Evolutionary conservation across 2,797 vertebrate genomes (phyloP).

Genomic region (Knipowitschia caucasica): DNA sequence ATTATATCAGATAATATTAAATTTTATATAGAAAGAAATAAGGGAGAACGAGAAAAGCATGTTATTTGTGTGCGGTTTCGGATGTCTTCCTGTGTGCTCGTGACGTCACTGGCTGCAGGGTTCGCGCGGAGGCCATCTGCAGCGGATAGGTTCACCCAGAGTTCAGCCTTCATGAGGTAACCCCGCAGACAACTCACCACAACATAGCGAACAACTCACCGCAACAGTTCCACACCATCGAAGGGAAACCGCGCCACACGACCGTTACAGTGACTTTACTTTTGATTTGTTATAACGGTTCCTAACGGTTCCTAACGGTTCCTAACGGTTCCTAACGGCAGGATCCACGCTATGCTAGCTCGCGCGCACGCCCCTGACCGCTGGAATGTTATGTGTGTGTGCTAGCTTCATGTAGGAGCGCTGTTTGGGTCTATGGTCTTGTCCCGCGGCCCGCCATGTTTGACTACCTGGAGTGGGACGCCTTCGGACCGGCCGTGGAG

Average conservation of each 20-base stretch:
- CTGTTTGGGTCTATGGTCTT: background rate
- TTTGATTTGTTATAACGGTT: too few relatives aligned
- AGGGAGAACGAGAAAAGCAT: too few relatives aligned
- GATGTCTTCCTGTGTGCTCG: slow-evolving; percentile 33
- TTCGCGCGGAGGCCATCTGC: slow-evolving; percentile 92
- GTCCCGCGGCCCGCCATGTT: slow-evolving; percentile 79
- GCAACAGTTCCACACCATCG: slow-evolving; percentile 58
- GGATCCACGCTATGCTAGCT: background rate
- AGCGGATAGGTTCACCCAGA: slow-evolving; percentile 91
- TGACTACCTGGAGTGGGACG: slow-evolving; percentile 91
- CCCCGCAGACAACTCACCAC: slow-evolving; percentile 45
- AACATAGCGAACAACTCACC: slow-evolving; percentile 70
- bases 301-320: too few relatives aligned
- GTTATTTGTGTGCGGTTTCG: too few relatives aligned
- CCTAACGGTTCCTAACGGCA: too few relatives aligned
- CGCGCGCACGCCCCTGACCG: background rate
- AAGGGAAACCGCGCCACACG: too few relatives aligned
- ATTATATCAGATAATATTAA: too few relatives aligned
- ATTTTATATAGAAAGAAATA: too few relatives aligned
- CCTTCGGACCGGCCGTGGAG: slow-evolving; percentile 82
- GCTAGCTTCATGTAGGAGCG: background rate
- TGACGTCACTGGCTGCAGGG: slow-evolving; percentile 90
- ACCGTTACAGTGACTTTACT: too few relatives aligned
- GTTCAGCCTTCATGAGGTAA: slow-evolving; percentile 98
- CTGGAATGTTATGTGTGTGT: background rate